phyloP scores from a whole-genome alignment of 30 jellyfish, hydroid and myxozoan species.

The Sanderia malayensis region DNA sequence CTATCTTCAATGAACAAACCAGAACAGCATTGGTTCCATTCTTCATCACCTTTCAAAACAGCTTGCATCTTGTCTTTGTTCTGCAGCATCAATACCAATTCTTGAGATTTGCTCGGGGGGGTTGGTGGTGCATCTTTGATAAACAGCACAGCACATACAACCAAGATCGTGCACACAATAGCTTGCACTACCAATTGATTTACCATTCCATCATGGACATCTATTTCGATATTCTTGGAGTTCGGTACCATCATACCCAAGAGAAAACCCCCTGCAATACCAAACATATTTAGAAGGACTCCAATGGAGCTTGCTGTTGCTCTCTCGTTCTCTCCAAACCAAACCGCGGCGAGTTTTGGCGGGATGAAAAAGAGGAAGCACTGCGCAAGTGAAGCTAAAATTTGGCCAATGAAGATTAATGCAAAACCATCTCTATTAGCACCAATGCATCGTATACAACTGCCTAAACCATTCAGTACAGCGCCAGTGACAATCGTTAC shows the following conservation, averaged over 20 bases:
- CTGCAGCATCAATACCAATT: neutral
- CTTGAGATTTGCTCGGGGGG: conserved; percentile 70
- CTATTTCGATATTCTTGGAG: conserved; percentile 28
- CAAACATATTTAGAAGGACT: conserved; percentile 58
- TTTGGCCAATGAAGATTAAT: conserved; percentile 41
- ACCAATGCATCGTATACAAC: conserved; percentile 56
- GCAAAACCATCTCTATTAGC: conserved; percentile 62
- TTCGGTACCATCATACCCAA: conserved; percentile 68
- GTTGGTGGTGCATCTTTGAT: conserved; percentile 32
- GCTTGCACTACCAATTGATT: conserved; percentile 35
- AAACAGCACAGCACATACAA: conserved; percentile 31
- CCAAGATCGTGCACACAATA: conserved; percentile 38
- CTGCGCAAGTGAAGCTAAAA: conserved; percentile 58
- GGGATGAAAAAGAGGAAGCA: conserved; percentile 60
- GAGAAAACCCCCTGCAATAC: conserved; percentile 67
- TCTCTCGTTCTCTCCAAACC: conserved; percentile 56
- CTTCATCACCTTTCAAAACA: neutral
- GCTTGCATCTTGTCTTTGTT: neutral
- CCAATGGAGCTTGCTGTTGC: conserved; percentile 51
- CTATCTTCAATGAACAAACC: neutral
- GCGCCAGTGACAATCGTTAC: conserved; percentile 58
- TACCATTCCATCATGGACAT: conserved; percentile 42
- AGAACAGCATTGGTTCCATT: too few relatives aligned
- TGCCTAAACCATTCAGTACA: conserved; percentile 58
- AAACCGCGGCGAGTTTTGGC: conserved; percentile 58